Conservation (phyloP, 2,888 invertebrate species). For the Acrobasis consociella region DNA sequence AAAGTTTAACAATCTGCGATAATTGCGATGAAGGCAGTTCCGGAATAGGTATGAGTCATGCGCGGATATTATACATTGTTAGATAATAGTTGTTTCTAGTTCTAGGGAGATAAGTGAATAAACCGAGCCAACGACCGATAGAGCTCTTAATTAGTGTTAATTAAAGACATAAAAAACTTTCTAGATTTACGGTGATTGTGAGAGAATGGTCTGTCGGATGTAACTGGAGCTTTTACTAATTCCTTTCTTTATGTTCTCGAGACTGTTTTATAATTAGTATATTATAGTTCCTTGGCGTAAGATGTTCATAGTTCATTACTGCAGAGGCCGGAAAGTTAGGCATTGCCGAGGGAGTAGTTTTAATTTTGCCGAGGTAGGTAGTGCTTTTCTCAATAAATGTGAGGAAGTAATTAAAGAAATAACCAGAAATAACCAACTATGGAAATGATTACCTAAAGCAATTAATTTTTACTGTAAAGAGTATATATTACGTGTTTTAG, state of each 20-base stretch:
- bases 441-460: too few species aligned
- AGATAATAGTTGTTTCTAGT: constrained; percentile 26
- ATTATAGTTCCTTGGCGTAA: too few species aligned
- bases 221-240: constrained; percentile 21
- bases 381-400: too few species aligned
- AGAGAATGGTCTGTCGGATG: constrained; percentile 28
- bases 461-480: too few species aligned
- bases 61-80: constrained; percentile 26
- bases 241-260: not conserved
- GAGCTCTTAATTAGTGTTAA: constrained; percentile 38
- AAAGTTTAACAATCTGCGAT: constrained; percentile 29
- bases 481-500: too few species aligned
- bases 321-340: too few species aligned
- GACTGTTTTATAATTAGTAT: too few species aligned
- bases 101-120: constrained; percentile 29
- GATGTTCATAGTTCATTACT: too few species aligned
- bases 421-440: too few species aligned
- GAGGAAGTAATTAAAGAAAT: too few species aligned
- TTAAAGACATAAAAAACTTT: constrained; percentile 39
- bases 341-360: too few species aligned
- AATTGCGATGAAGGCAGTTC: constrained; percentile 25
- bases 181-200: constrained; percentile 38
- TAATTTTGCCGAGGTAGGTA: too few species aligned
- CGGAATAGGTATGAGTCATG: constrained; percentile 30
- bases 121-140: constrained; percentile 37